Evolutionary conservation across 53 echinoderm and acorn worm species (phyloP), one percentile per base, ranked within the genome.

Genomic region (Patiria pectinifera): DNA sequence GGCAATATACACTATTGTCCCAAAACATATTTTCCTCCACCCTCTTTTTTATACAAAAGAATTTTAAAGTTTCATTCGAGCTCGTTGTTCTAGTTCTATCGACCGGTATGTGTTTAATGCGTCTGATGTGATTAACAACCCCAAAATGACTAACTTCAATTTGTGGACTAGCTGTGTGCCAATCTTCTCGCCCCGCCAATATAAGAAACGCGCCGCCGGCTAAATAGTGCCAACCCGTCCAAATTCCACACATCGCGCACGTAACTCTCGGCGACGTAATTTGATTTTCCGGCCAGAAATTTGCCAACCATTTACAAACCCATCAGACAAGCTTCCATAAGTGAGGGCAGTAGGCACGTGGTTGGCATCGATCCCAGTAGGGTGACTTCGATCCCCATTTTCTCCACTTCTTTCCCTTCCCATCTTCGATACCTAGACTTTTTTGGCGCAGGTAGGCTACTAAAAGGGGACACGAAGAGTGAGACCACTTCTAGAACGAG

Each of bases 271-370:
- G 60, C 61, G 87, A 87, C 87, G 60, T 87, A 87, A 87, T 87
- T 87, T 87, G 87, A 87, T 87, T 87, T 87, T 60, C 87, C 61
- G 78, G 59, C 35, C 59, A 61, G 78, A 77, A 87, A 87, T 61
- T 87, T 87, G 77, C 87, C 87, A 44, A 87, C 58, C 87, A 87
- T 87, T 87, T 87, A 87, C 87, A 87, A 87, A 87, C 87, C 87
- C 72, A 87, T 87, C 87, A 87, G 77, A 72, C 78, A 61, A 78
- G 87, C 87, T 75, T 48, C 61, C 43, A 46, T 78, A 53, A 77
- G 87, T 48, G 87, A 72, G 18, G 72, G 87, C 44, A 13, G 87
- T 78, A 47, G 87, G 76, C 77, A 78, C 77, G 87, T 49, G 58
- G 58, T 59, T 10, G 21, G 18, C 12, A 78, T 77, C 77, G 78